These are phyloP conservation scores for Hybos culiciformis DNA, from an alignment of 2,888 invertebrate species.

Conservation along the genomic window DNA sequence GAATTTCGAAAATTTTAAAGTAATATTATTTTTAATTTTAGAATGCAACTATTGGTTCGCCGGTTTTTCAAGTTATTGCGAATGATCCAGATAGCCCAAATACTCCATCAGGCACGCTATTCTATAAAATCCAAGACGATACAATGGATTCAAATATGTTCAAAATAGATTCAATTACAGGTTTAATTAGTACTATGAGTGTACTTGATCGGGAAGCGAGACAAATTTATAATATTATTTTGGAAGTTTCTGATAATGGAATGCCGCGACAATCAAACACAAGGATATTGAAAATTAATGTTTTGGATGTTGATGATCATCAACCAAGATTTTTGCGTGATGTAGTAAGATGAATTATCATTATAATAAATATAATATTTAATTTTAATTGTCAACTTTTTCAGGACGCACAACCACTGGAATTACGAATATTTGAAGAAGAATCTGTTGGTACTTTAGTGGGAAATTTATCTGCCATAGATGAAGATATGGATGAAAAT, in stretches of 20 bases:
- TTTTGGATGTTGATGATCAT: slow-evolving; percentile 67
- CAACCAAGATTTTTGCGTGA: slow-evolving; percentile 56
- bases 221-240: slow-evolving; percentile 57
- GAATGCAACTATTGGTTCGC: slow-evolving; percentile 58
- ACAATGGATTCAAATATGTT: slow-evolving; percentile 50
- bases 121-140: slow-evolving; percentile 56
- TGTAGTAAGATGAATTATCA: slow-evolving; percentile 38
- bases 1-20: not conserved
- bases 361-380: not conserved
- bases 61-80: slow-evolving; percentile 62
- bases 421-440: slow-evolving; percentile 52
- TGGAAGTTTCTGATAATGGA: slow-evolving; percentile 67
- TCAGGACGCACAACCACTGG: slow-evolving; percentile 50
- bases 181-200: slow-evolving; percentile 54
- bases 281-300: slow-evolving; percentile 50
- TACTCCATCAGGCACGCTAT: slow-evolving; percentile 58
- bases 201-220: slow-evolving; percentile 61
- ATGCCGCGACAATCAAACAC: slow-evolving; percentile 62
- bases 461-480: slow-evolving; percentile 53
- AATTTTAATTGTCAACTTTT: not conserved
- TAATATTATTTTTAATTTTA: slow-evolving; percentile 26
- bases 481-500: slow-evolving; percentile 62
- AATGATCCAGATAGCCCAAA: slow-evolving; percentile 66
- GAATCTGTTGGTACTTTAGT: slow-evolving; percentile 49
- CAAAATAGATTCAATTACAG: slow-evolving; percentile 50